These are phyloP conservation scores for Tautogolabrus adspersus DNA, from an alignment of 2,113 vertebrate genomes.

Conservation along the genomic window DNA sequence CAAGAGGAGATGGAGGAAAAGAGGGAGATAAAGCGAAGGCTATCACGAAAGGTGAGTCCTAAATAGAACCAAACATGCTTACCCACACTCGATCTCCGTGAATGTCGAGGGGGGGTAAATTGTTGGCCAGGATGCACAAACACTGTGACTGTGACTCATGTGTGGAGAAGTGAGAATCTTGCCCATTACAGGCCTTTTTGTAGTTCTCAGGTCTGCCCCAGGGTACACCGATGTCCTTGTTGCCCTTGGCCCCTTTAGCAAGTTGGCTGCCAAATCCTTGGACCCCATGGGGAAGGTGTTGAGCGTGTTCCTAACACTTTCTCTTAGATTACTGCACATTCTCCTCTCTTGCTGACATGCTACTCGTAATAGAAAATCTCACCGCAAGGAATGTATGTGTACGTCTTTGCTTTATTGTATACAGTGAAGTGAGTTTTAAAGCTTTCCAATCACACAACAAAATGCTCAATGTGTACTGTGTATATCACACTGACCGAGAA, in stretches of 20 bases:
- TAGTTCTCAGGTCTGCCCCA: constrained; percentile 30
- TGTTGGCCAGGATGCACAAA: constrained; percentile 43
- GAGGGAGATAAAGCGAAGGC: constrained; percentile 94
- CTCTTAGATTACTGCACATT: constrained; percentile 61
- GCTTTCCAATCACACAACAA: not conserved
- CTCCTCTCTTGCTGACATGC: constrained; percentile 56
- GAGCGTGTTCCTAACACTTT: constrained; percentile 60
- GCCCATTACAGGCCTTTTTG: constrained; percentile 3
- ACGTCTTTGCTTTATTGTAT: not conserved
- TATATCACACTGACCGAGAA: not conserved
- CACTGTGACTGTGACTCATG: constrained; percentile 48
- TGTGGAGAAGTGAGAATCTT: constrained; percentile 18
- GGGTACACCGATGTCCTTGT: constrained; percentile 50
- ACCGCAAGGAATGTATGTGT: not conserved
- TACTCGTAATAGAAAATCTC: constrained; percentile 16
- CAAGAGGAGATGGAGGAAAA: constrained; percentile 99
- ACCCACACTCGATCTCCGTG: constrained; percentile 11
- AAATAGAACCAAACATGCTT: constrained; percentile 53
- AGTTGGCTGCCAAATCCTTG: constrained; percentile 58
- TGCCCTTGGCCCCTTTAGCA: constrained; percentile 64
- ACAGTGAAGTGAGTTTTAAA: too few species aligned
- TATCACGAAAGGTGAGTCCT: constrained; percentile 92
- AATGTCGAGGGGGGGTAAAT: constrained; percentile 8
- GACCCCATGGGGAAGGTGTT: constrained; percentile 62
- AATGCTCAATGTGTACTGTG: not conserved